Evolutionary conservation across 2,888 invertebrate genomes (phyloP), one percentile per base, ranked within the genome.

Genomic region (Tenthredo mesomela): DNA sequence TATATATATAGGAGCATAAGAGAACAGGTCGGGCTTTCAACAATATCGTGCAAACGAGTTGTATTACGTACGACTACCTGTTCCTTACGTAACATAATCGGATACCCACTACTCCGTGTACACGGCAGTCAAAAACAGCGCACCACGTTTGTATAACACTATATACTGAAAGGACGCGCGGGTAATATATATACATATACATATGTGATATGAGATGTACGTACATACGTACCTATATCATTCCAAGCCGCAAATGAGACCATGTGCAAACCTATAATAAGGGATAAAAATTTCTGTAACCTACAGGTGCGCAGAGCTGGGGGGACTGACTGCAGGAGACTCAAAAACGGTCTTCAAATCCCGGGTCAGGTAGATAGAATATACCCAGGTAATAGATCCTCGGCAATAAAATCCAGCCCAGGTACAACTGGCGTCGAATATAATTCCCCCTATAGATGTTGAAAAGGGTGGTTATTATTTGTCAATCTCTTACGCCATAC

Each of bases 51-150:
- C 77, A 77, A 77, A 77, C 77, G 77, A 77, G 77, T 77, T 77
- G 77, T 77, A 54, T 77, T 77, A 77, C 77, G 77, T 77, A 77
- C 71, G 71, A 71, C 84, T 84, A 84, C 84, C 84, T 73, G 84
- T 84, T 84, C 71, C 71, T 84, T 84, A 84, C 84, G 84, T 84
- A 84, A 84, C 50, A 54, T 47, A 47, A 77, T 77, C 50, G 54
- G 47, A 77, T 73, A 73, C 71, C 43, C 50, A 25, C 71, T 73
- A 77, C 77, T 54, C 6, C 50, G 50, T 37, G 18, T 70, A n/a
- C 29, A 1, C 9, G 77, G 77, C 77, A 77, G 77, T 77, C 77
- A 77, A 77, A 77, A 77, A 77, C 77, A 77, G 12, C 77, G 12
- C 77, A 77, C 10, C 43, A 67, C 40, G 71, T 73, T 73, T 73